Percentiles rank a stretch among this genome's conserved stretches.
Evolutionary conservation across 2,797 vertebrate species (phyloP).

Genomic region (Pachyuromys duprasi): DNA sequence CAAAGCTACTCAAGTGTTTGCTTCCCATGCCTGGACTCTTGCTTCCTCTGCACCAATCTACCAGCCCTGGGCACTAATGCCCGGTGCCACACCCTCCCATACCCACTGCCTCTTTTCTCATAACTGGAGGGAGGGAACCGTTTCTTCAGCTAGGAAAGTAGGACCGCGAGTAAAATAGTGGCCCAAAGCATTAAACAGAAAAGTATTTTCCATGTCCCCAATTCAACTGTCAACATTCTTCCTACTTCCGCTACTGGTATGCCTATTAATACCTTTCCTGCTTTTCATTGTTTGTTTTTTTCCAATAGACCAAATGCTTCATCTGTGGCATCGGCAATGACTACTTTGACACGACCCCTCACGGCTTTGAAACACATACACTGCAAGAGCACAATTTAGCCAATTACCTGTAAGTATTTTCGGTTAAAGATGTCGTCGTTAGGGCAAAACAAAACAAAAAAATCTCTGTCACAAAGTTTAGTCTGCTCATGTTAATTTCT

Average conservation of each 20-base stretch:
- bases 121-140: neutral
- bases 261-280: neutral
- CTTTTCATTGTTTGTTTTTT: constrained; percentile 72
- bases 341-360: constrained; percentile 98
- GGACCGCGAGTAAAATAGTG: neutral
- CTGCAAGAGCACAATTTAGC: constrained; percentile 99
- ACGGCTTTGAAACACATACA: constrained; percentile 99
- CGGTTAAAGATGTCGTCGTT: neutral
- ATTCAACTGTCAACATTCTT: neutral
- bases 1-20: neutral
- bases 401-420: constrained; percentile 97
- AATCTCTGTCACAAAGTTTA: rapidly evolving
- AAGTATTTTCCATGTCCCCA: neutral
- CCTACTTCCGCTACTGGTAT: neutral
- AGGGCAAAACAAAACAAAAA: neutral
- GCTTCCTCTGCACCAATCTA: neutral
- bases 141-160: neutral
- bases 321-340: constrained; percentile 99
- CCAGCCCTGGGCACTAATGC: neutral
- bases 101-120: neutral
- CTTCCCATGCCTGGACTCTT: neutral
- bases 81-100: neutral
- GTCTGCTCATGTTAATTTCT: neutral
- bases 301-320: constrained; percentile 97
- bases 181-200: neutral